phyloP scores from a whole-genome alignment of 1,140 invertebrate species.

The Macrobrachium rosenbergii region DNA sequence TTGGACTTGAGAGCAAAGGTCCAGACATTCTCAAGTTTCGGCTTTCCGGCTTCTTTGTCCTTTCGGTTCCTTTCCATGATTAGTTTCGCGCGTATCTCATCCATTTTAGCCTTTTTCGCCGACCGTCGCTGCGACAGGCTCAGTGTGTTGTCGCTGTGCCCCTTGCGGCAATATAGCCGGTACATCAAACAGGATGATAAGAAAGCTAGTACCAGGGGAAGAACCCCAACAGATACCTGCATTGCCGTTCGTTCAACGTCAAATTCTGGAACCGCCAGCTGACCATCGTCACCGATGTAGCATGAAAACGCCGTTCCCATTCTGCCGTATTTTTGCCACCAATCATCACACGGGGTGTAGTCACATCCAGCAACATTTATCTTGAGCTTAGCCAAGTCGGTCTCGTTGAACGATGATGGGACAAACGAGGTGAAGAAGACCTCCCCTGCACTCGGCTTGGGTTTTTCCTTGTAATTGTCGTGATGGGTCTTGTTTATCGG shows the following conservation, averaged over 20 bases:
- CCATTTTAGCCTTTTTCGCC: background rate
- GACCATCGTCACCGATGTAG: slow-evolving; percentile 39
- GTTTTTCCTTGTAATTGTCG: background rate
- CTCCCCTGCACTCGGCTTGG: background rate
- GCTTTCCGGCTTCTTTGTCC: no score
- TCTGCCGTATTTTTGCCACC: slow-evolving; percentile 20
- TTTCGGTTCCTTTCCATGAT: no score
- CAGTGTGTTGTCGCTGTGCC: slow-evolving; percentile 20
- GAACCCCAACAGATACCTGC: slow-evolving; percentile 32
- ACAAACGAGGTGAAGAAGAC: background rate
- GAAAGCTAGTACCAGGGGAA: slow-evolving; percentile 31
- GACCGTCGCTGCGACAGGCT: background rate
- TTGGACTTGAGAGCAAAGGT: no score
- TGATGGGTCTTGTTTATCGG: no score
- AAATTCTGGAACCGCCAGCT: slow-evolving; percentile 28
- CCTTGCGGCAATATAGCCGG: slow-evolving; percentile 40
- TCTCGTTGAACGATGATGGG: background rate
- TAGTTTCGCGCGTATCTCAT: no score
- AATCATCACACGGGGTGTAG: slow-evolving; percentile 40
- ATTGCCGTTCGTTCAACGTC: background rate
- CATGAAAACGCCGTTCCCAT: slow-evolving; percentile 37
- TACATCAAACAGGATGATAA: slow-evolving; percentile 31
- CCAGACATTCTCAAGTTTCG: no score
- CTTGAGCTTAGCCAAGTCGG: background rate
- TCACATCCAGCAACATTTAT: slow-evolving; percentile 46